phyloP scores from a whole-genome alignment of 2,888 invertebrate genomes.

The Scaptomyza parva region DNA sequence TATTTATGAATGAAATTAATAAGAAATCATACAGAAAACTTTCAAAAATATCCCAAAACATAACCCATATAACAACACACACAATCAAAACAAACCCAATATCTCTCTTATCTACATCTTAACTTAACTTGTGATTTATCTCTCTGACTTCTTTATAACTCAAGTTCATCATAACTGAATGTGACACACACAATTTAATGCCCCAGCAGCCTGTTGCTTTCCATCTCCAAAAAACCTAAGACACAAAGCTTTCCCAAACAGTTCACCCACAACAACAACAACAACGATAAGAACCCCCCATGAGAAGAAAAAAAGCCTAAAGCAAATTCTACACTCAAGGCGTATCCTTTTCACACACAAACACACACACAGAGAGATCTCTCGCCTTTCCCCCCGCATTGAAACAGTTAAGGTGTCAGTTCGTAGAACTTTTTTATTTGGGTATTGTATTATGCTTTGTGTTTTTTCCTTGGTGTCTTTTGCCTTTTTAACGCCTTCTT shows the following conservation, averaged over 20 bases:
- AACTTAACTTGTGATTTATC: neutral
- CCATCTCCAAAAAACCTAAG: neutral
- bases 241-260: constrained; percentile 5
- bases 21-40: too few species aligned
- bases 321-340: constrained; percentile 51
- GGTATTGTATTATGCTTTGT: constrained; percentile 30
- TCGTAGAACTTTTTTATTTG: constrained; percentile 46
- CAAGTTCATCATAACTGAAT: constrained; percentile 42
- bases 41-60: neutral
- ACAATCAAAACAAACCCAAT: neutral
- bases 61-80: neutral
- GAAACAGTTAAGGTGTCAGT: constrained; percentile 52
- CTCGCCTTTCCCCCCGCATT: neutral
- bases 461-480: constrained; percentile 19
- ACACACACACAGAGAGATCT: neutral
- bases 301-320: constrained; percentile 26
- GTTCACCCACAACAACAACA: constrained; percentile 23
- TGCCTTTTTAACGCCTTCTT: constrained; percentile 61
- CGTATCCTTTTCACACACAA: constrained; percentile 28
- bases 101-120: neutral
- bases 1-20: too few species aligned
- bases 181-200: constrained; percentile 25
- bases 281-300: constrained; percentile 28
- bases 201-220: constrained; percentile 43
- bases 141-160: neutral